phyloP scores from a whole-genome alignment of 1,140 invertebrate genomes.

The Drosophila subpulchrella region DNA sequence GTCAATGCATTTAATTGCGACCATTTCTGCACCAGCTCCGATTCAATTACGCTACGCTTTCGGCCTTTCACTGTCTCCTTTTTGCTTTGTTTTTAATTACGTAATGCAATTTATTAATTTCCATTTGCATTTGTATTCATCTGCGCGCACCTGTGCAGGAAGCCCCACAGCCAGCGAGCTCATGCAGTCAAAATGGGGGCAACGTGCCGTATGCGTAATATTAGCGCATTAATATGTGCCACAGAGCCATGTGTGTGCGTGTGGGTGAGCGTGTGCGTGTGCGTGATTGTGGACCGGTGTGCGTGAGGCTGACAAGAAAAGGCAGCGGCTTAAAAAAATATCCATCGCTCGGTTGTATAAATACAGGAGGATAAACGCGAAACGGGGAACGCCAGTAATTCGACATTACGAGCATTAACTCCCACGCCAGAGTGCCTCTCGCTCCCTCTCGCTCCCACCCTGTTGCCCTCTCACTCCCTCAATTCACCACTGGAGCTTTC shows the following conservation, averaged over 20 bases:
- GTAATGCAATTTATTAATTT: slow-evolving; percentile 56
- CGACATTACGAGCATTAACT: slow-evolving; percentile 75
- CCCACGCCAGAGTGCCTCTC: slow-evolving; percentile 32
- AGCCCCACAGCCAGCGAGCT: slow-evolving; percentile 1
- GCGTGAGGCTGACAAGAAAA: slow-evolving; percentile 59
- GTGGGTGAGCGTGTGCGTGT: slow-evolving; percentile 11
- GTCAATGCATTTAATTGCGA: slow-evolving; percentile 33
- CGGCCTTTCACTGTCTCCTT: neutral
- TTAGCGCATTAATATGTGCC: slow-evolving; percentile 65
- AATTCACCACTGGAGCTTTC: slow-evolving; percentile 54
- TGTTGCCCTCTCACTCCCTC: slow-evolving; percentile 9
- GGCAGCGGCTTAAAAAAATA: slow-evolving; percentile 68
- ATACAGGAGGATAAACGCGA: slow-evolving; percentile 38
- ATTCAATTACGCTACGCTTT: slow-evolving; percentile 17
- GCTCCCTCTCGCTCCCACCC: slow-evolving; percentile 1
- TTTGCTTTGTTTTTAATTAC: slow-evolving; percentile 38
- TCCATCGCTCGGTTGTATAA: slow-evolving; percentile 26
- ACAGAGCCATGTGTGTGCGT: slow-evolving; percentile 9
- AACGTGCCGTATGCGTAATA: slow-evolving; percentile 65
- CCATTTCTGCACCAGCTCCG: neutral
- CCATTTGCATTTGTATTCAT: slow-evolving; percentile 50
- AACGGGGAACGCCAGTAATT: slow-evolving; percentile 64
- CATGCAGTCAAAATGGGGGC: slow-evolving; percentile 28
- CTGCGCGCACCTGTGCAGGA: slow-evolving; percentile 44
- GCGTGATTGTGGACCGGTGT: slow-evolving; percentile 14